Evolutionary conservation across 1,140 invertebrate genomes (phyloP).

Genomic region (Hesperophylax magnus): DNA sequence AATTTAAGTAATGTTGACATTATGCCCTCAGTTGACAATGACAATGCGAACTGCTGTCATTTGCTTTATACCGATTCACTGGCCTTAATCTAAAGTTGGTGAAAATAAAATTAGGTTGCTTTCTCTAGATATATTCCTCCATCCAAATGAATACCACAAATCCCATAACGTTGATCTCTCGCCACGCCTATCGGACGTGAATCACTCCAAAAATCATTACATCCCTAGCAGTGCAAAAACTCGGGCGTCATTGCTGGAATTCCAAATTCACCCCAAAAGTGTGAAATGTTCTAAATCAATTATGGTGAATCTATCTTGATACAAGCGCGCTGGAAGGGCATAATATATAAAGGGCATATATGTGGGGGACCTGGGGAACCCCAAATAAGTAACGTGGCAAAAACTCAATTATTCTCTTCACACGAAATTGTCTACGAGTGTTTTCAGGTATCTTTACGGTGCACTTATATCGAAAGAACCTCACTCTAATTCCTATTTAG

Average conservation of each 20-base stretch:
- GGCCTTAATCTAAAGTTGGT: no score
- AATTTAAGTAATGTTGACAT: no score
- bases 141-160: no score
- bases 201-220: conserved; percentile 15
- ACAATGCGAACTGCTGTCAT: no score
- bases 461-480: background rate
- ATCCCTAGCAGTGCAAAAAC: conserved; percentile 20
- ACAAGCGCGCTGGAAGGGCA: background rate
- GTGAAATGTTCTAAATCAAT: conserved; percentile 41
- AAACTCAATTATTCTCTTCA: background rate
- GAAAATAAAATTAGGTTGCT: no score
- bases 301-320: conserved; percentile 35
- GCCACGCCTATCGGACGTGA: background rate
- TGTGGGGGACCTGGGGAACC: background rate
- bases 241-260: background rate
- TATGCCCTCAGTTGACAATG: no score
- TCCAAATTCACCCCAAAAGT: conserved; percentile 24
- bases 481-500: background rate
- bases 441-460: background rate
- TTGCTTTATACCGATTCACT: no score
- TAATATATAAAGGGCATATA: no score
- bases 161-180: background rate
- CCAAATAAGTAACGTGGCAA: background rate
- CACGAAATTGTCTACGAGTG: background rate
- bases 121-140: no score